Conservation (phyloP, 2,797 vertebrate species). For the Typhlichthys subterraneus region DNA sequence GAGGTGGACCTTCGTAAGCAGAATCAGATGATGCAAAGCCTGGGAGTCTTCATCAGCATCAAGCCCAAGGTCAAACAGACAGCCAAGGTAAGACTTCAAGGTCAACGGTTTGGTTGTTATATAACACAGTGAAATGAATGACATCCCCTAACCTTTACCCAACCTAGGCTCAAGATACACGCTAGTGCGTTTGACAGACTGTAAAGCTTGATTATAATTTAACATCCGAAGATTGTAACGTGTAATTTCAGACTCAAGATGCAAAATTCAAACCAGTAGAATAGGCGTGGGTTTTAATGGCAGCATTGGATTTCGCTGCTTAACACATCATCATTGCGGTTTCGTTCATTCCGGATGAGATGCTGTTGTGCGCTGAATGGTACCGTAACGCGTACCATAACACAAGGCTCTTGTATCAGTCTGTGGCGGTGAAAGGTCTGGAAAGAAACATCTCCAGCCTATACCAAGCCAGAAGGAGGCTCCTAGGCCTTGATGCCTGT, state of each 20-base stretch:
- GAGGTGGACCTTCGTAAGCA: constrained; percentile 74
- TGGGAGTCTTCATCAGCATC: constrained; percentile 81
- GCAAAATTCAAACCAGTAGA: no score
- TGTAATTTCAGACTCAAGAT: no score
- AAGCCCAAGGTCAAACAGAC: constrained; percentile 84
- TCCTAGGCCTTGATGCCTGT: constrained; percentile 74
- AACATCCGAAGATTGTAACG: no score
- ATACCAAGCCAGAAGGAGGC: constrained; percentile 75
- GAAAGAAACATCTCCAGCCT: constrained; percentile 78
- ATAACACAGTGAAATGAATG: no score
- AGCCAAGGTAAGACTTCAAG: constrained; percentile 72
- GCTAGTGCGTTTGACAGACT: no score
- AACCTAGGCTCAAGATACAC: no score
- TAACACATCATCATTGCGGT: neutral
- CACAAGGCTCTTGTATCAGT: constrained; percentile 58
- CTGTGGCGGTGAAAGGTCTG: constrained; percentile 82
- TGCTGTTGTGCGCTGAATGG: constrained; percentile 21
- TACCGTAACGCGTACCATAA: constrained; percentile 1
- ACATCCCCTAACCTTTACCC: no score
- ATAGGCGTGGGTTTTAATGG: neutral
- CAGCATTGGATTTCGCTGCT: neutral
- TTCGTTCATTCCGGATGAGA: neutral
- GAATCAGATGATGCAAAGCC: constrained; percentile 81
- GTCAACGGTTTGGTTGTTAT: no score
- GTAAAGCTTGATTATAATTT: no score